Conservation (phyloP, 1,140 invertebrate species). For the Pachypsylla venusta region DNA sequence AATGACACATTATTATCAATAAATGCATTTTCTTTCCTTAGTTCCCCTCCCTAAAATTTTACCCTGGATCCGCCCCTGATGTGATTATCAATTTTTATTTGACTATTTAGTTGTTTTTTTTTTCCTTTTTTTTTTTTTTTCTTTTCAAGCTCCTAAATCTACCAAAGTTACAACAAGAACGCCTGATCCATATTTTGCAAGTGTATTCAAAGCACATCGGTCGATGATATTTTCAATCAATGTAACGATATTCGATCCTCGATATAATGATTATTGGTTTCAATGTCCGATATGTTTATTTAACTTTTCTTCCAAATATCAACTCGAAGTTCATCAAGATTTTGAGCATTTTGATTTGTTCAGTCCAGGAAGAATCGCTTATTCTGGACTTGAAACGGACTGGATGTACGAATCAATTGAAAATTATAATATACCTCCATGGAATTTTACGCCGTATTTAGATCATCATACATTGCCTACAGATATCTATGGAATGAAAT, state of each 20-base stretch:
- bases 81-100: too few species aligned
- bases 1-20: too few species aligned
- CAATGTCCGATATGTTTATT: background rate
- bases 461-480: background rate
- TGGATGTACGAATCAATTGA: background rate
- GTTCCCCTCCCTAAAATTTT: too few species aligned
- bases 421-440: background rate
- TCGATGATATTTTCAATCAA: background rate
- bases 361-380: background rate
- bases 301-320: background rate
- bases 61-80: too few species aligned
- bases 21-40: too few species aligned
- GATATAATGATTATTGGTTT: background rate
- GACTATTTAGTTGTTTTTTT: too few species aligned
- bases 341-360: background rate
- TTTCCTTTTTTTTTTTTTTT: too few species aligned
- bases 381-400: background rate
- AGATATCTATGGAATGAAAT: background rate
- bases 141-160: too few species aligned
- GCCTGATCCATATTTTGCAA: too few species aligned
- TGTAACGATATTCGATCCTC: background rate
- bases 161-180: too few species aligned
- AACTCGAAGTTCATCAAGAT: conserved; percentile 2
- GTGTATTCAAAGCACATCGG: too few species aligned
- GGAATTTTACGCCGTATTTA: background rate